Evolutionary conservation across 1,140 invertebrate species (phyloP), one percentile per base, ranked within the genome.

Genomic region (Lasioglossum albipes): DNA sequence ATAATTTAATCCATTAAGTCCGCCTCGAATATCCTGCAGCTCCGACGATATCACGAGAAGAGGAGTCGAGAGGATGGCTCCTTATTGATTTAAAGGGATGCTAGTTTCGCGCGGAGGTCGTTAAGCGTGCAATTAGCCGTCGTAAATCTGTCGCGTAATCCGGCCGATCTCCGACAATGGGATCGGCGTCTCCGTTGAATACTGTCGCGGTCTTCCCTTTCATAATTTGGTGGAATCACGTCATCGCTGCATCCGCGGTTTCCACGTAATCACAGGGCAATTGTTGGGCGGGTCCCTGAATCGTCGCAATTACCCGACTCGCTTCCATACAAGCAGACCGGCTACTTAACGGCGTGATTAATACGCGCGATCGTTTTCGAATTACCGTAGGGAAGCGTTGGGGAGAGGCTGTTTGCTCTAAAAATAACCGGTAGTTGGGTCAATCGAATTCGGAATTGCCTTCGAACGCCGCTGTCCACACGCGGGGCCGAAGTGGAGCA

Each of bases 401-500:
- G 7, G 66, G 49, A 22, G 36, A 16, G 52, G 7, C 16, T n/a
- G 18, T 57, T 6, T 31, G 9, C 12, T 41, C 27, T 20, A 7
- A 45, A 68, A 76, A 68, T 57, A 66, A 9, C n/a, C 27, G 65
- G 12, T 18, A 22, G 49, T 49, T 7, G 20, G 12, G 36, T 79
- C 73, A 71, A 74, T 12, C 31, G 57, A 57, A 75, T 75, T 75
- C 16, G 52, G 20, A 54, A 54, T 54, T 7, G n/a, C 20, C 18
- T 16, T 49, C 49, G 22, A 62, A 75, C 45, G 71, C n/a, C 22
- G 70, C n/a, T 59, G 70, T 7, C 20, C 31, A 31, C 36, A 7
- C 64, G 42, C 16, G 52, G 27, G 13, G 66, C n/a, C 75, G 69
- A 82, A 75, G 65, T 80, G 16, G 70, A 82, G 75, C 70, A 76